Percentiles rank a stretch among this genome's conserved stretches.
Evolutionary conservation across 2,797 vertebrate genomes (phyloP).

Genomic region (Sebastes trivittatus): DNA sequence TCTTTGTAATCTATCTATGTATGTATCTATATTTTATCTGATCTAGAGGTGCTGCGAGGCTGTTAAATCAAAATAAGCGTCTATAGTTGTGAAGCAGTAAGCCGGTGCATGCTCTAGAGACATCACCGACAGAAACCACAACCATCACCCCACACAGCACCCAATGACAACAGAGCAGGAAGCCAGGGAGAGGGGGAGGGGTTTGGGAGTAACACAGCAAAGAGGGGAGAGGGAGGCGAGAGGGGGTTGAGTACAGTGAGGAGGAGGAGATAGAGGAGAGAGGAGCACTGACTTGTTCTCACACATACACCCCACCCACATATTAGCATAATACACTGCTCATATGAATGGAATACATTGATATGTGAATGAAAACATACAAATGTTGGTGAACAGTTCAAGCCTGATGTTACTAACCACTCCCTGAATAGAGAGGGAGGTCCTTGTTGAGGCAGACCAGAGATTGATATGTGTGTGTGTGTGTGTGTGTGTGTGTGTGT

Average conservation of each 20-base stretch:
- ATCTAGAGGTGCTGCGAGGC: neutral
- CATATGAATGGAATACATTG: conserved; percentile 39
- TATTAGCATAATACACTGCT: neutral
- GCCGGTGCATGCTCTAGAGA: conserved; percentile 67
- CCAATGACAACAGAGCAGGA: conserved; percentile 64
- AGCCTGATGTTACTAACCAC: conserved; percentile 18
- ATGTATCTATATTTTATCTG: neutral
- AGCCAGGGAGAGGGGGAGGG: conserved; percentile 49
- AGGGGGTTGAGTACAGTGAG: neutral
- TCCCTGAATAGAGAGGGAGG: conserved; percentile 23
- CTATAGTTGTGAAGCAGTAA: conserved; percentile 37
- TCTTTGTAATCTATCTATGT: conserved; percentile 8
- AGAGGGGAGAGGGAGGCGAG: conserved; percentile 2
- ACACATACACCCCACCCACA: neutral
- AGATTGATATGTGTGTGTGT: conserved; percentile 1
- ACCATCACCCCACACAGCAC: conserved; percentile 71
- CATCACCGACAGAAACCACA: conserved; percentile 73
- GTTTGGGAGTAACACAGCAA: conserved; percentile 21
- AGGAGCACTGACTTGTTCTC: neutral
- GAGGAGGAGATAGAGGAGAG: neutral
- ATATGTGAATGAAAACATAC: conserved; percentile 57
- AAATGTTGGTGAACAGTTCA: neutral
- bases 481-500: neutral
- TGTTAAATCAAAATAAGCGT: conserved; percentile 21
- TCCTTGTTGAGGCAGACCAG: neutral